A percentile compares a stretch with the other conserved stretches of the same genome.
Conservation (phyloP, 1,140 invertebrate genomes). For the Magallana gigas region DNA sequence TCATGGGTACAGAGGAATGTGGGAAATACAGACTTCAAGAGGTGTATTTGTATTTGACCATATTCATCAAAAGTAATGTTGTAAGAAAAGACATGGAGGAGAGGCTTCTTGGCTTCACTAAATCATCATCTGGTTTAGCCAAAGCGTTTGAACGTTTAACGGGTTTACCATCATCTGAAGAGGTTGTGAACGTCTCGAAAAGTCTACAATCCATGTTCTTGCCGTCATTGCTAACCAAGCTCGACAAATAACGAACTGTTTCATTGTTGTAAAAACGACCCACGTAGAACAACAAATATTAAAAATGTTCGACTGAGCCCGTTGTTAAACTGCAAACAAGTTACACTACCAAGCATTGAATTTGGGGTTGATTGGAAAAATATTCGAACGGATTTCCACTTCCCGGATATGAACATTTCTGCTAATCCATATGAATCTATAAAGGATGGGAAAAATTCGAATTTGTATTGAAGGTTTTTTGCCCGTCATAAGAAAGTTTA, state of each 20-base stretch:
- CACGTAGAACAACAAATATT: no score
- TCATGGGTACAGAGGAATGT: not conserved
- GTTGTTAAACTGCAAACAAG: slow-evolving; percentile 8
- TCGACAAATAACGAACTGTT: not conserved
- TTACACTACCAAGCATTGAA: not conserved
- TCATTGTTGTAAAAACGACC: not conserved
- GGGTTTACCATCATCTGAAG: not conserved
- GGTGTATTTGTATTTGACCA: not conserved
- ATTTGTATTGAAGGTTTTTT: not conserved
- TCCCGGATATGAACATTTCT: not conserved
- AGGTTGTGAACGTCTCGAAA: not conserved
- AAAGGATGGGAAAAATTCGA: not conserved
- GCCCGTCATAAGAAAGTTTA: not conserved
- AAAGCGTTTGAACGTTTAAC: not conserved
- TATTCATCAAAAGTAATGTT: not conserved
- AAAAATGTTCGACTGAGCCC: not conserved
- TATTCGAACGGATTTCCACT: not conserved
- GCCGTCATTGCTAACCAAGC: not conserved
- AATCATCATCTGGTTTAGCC: not conserved
- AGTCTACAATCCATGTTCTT: not conserved
- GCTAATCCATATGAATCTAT: not conserved
- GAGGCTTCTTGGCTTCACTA: not conserved
- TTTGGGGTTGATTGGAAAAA: not conserved
- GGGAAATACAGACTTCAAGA: not conserved
- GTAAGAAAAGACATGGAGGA: not conserved